phyloP scores from a whole-genome alignment of 1,140 invertebrate genomes.

The Watersipora subatra region DNA sequence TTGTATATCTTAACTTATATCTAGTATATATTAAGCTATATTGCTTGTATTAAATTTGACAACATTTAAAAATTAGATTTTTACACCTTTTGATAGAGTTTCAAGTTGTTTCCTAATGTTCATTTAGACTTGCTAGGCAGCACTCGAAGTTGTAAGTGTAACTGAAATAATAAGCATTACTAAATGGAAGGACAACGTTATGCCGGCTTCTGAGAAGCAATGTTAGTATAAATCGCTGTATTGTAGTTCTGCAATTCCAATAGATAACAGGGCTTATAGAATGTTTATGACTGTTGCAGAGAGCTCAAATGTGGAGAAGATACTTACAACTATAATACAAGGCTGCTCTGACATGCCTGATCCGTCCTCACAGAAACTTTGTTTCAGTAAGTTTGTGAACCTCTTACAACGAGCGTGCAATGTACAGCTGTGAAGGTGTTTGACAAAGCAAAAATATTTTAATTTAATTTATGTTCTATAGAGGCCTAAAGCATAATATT shows the following conservation, averaged over 20 bases:
- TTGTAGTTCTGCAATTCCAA: too few relatives aligned
- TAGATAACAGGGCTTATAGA: too few relatives aligned
- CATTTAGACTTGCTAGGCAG: too few relatives aligned
- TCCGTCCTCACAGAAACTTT: constrained; percentile 46
- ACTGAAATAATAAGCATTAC: too few relatives aligned
- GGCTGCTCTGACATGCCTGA: constrained; percentile 42
- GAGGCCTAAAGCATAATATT: background rate
- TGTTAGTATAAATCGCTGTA: too few relatives aligned
- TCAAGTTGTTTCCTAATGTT: too few relatives aligned
- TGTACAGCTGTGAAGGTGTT: constrained; percentile 3
- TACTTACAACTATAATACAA: constrained; percentile 39
- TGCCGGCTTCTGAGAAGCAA: too few relatives aligned
- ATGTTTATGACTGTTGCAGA: background rate
- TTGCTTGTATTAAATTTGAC: background rate
- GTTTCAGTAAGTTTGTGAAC: constrained; percentile 46
- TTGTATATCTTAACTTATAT: background rate
- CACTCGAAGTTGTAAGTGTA: too few relatives aligned
- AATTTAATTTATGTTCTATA: background rate
- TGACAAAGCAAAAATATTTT: background rate
- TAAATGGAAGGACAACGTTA: too few relatives aligned
- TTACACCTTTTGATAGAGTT: too few relatives aligned
- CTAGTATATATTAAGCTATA: background rate
- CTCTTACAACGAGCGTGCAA: constrained; percentile 46
- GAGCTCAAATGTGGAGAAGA: constrained; percentile 11
- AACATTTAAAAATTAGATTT: too few relatives aligned